Evolutionary conservation across 92 coral and sea anemone species (phyloP), one percentile per base, ranked within the genome.

Genomic region (Paragorgia papillata): DNA sequence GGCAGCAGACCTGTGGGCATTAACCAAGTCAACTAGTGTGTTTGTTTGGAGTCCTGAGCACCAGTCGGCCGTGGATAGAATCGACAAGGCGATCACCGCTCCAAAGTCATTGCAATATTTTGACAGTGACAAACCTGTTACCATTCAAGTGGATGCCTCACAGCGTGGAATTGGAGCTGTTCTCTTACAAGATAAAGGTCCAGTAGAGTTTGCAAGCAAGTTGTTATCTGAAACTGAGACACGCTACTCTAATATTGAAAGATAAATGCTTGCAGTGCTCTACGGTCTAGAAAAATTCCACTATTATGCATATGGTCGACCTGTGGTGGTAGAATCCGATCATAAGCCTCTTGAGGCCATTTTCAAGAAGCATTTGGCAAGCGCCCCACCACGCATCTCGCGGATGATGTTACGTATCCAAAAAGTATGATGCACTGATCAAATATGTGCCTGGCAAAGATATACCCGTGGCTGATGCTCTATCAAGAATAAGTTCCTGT

Each of bases 221-320:
- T 59, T 64, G 29, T 39, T 78, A n/a, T 19, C 83, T 3, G 74
- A 64, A 19, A 64, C 74, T 0, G 91, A 90, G 34, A 46, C 44
- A 0, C 73, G 80, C 29, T 88, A 86, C 55, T 83, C 86, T 14
- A 86, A 84, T 54, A 90, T 84, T n/a, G 89, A 90, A 75, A 78
- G 83, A 49, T 83, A 88, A 50, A 86, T 90, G 87, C 80, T 86
- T 7, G 94, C 74, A 19, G 81, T 89, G 9, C 83, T 86, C 7
- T 84, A 82, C 37, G 88, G 86, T 40, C 75, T 86, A 6, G 86
- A 83, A 61, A 82, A 88, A 53, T 77, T 82, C 55, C 84, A 82
- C 53, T 85, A 81, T 76, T 85, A 80, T 40, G 85, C 83, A 9
- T 69, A 69, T 54, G 76, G 76, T 29, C 39, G 76, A 54, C 61